Conservation (phyloP, 2,888 invertebrate species). For the Azorinus chamasolen region DNA sequence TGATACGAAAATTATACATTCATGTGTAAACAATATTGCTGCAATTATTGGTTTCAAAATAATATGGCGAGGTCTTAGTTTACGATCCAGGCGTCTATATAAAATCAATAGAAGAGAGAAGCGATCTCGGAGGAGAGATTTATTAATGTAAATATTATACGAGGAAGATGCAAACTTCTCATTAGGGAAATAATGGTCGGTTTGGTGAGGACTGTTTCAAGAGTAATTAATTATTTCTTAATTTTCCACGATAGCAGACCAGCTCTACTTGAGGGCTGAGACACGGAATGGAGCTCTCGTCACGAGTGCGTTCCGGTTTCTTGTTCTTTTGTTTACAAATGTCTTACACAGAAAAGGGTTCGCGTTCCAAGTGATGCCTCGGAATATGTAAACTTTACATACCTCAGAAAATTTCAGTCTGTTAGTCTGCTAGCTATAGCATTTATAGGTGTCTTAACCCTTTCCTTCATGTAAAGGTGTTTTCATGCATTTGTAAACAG, state of each 20-base stretch:
- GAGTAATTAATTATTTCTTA: conserved; percentile 13
- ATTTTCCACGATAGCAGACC: neutral
- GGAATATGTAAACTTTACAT: no score
- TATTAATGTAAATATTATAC: conserved; percentile 52
- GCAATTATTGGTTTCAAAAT: conserved; percentile 42
- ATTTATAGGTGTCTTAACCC: no score
- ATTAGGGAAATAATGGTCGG: conserved; percentile 5
- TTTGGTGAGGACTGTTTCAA: conserved; percentile 6
- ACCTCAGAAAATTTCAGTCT: no score
- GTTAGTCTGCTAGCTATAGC: no score
- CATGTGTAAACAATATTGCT: conserved; percentile 34
- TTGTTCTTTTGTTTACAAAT: neutral
- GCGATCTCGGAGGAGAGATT: conserved; percentile 33
- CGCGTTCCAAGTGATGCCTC: no score
- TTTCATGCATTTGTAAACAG: no score
- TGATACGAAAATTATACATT: conserved; percentile 37
- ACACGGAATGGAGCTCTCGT: neutral
- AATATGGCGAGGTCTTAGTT: conserved; percentile 32
- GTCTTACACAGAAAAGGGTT: neutral
- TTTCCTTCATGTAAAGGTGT: no score
- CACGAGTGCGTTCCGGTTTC: neutral
- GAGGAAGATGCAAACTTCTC: conserved; percentile 9
- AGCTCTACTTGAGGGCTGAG: neutral
- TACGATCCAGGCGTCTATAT: conserved; percentile 17
- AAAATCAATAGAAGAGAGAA: conserved; percentile 27